phyloP scores from a whole-genome alignment of 2,797 vertebrate species.

The Ambastaia sidthimunki region DNA sequence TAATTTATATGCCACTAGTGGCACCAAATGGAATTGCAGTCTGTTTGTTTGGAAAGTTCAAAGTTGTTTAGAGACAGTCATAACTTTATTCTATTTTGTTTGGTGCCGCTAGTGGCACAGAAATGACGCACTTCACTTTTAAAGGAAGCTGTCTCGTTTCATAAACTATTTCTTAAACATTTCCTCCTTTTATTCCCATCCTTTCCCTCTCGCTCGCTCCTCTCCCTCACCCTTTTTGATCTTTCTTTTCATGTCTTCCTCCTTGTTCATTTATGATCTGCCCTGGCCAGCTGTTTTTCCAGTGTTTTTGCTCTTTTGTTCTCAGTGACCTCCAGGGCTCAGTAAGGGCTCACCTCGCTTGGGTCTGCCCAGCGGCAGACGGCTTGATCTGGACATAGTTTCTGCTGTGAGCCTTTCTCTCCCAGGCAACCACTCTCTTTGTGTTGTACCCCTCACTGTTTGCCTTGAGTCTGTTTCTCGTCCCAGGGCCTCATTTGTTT shows the following conservation, averaged over 20 bases:
- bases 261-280: constrained; percentile 30
- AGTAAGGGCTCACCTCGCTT: constrained; percentile 56
- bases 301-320: constrained; percentile 45
- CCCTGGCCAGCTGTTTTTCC: constrained; percentile 35
- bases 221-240: constrained; percentile 40
- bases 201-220: constrained; percentile 59
- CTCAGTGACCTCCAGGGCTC: constrained; percentile 30
- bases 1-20: background rate
- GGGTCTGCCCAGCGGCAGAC: constrained; percentile 65
- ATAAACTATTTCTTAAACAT: constrained; percentile 27
- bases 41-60: background rate
- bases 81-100: background rate
- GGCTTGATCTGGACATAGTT: constrained; percentile 78
- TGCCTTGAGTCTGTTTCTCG: constrained; percentile 62
- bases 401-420: constrained; percentile 68
- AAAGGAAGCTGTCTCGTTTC: background rate
- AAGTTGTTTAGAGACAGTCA: background rate
- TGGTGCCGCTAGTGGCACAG: background rate
- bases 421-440: constrained; percentile 78
- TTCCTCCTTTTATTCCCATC: constrained; percentile 37
- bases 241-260: constrained; percentile 45
- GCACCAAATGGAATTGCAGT: background rate
- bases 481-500: constrained; percentile 56
- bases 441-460: constrained; percentile 75
- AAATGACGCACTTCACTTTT: constrained; percentile 6